Conservation (phyloP, 2,797 vertebrate species). For the Lepus oiostolus region DNA sequence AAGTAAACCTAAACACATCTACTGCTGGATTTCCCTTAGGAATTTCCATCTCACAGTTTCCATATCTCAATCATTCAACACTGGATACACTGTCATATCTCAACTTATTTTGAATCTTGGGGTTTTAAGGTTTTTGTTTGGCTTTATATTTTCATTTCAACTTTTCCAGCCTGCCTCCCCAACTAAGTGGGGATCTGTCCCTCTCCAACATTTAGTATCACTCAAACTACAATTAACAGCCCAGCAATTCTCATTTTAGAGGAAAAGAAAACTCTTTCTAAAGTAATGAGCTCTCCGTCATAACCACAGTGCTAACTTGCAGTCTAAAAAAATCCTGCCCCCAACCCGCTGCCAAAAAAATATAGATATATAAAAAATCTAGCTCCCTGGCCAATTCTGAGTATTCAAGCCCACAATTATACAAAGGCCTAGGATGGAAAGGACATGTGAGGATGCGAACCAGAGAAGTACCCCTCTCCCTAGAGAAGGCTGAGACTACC, state of each 20-base stretch:
- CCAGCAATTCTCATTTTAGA: constrained; percentile 36
- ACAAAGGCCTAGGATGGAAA: constrained; percentile 34
- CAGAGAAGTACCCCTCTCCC: not conserved
- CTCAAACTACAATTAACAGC: constrained; percentile 23
- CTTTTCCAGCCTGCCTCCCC: not conserved
- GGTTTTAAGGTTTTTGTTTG: not conserved
- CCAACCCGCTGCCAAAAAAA: not conserved
- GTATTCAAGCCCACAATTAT: not conserved
- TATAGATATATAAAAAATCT: not conserved
- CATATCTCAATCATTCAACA: not conserved
- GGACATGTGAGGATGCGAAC: not conserved
- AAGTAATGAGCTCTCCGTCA: constrained; percentile 37
- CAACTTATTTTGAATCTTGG: constrained; percentile 31
- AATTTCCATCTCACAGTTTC: constrained; percentile 34
- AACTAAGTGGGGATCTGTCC: not conserved
- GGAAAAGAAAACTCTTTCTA: constrained; percentile 30
- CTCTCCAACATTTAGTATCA: constrained; percentile 5
- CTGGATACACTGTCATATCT: not conserved
- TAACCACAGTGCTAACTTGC: not conserved
- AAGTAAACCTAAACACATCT: constrained; percentile 14
- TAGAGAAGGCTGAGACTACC: not conserved
- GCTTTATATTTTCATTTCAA: constrained; percentile 34
- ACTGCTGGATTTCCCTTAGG: not conserved
- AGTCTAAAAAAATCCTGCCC: not conserved
- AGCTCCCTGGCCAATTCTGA: constrained; percentile 5